Percentiles rank a stretch among this genome's conserved stretches.
These are phyloP conservation scores for Drosophila diplacantha DNA, from an alignment of 2,888 invertebrate species.

Conservation along the genomic window DNA sequence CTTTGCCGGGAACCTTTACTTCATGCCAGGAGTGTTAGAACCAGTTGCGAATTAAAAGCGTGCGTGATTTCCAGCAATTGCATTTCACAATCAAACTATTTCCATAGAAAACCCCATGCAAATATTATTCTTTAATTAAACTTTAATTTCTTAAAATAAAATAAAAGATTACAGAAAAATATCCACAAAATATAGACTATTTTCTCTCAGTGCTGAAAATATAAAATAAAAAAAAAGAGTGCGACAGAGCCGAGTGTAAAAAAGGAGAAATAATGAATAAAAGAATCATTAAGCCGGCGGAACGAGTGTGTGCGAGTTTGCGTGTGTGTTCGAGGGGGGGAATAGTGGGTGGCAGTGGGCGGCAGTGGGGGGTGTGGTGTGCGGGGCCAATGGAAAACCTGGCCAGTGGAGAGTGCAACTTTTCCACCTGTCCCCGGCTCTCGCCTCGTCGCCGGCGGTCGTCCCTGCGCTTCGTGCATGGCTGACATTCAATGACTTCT, in stretches of 20 bases:
- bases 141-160: too few relatives aligned
- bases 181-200: background rate
- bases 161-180: too few relatives aligned
- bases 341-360: background rate
- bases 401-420: constrained; percentile 41
- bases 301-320: constrained; percentile 18
- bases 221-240: background rate
- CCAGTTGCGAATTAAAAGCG: too few relatives aligned
- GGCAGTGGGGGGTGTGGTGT: too few relatives aligned
- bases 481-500: constrained; percentile 71
- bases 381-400: constrained; percentile 27
- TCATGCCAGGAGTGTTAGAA: too few relatives aligned
- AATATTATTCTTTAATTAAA: too few relatives aligned
- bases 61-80: too few relatives aligned
- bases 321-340: background rate
- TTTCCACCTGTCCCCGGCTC: constrained; percentile 11
- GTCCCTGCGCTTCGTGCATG: constrained; percentile 55
- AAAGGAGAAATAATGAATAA: constrained; percentile 68
- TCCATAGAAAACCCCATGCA: too few relatives aligned
- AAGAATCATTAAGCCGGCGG: constrained; percentile 71
- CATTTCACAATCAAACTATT: too few relatives aligned
- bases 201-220: constrained; percentile 2
- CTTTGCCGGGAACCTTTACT: too few relatives aligned
- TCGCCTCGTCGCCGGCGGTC: constrained; percentile 1
- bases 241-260: constrained; percentile 19